Base-by-base conservation (phyloP, 1,140 invertebrate species). In the Euschistus heros region DNA sequence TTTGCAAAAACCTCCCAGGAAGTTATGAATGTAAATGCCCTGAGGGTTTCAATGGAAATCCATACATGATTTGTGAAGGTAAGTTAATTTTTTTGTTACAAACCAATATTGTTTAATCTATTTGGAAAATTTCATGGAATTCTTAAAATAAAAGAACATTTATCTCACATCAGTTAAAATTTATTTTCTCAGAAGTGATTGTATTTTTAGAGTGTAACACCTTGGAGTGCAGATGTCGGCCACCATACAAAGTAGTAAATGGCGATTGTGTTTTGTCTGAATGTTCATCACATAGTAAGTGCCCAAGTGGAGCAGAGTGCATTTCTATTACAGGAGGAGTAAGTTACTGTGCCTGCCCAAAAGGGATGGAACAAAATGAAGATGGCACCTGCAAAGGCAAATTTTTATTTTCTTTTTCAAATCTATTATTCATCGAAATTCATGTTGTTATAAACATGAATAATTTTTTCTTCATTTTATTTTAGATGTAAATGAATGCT, bases 21-120 rank as follows among this genome's bases (percentile, higher is more conserved):
- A 92, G 90, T 72, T 96, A 94, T 73, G 91, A 93, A 76, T 95
- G 92, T 72, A 88, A 90, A 70, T 96, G 92, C 73, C 89, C 91
- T 0, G 77, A 83, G 37, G 88, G 88, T 10, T 92, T 88, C 71
- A 88, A 88, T 71, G 91, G 91, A n/a, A 92, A 93, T 77, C 90
- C 91, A 8, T 93, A 90, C 72, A 81, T 84, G 17, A 78, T 86
- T 67, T 94, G 91, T 75, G 86, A 92, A 76, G 79, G 81, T 82
- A 76, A 37, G 13, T 37, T 6, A 10, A 10, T 13, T 37, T 10
- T 37, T 37, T 52, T 37, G 3, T 37, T 37, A 37, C 1, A 10
- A 37, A 37, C 33, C 10, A 37, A 13, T 30, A 30, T 7, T 30
- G 3, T 30, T 30, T 30, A 4, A 4, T 30, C 2, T 30, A 30